Evolutionary conservation across 2,113 vertebrate species (phyloP), one percentile per base, ranked within the genome.

Genomic region (Nettapus auritus): DNA sequence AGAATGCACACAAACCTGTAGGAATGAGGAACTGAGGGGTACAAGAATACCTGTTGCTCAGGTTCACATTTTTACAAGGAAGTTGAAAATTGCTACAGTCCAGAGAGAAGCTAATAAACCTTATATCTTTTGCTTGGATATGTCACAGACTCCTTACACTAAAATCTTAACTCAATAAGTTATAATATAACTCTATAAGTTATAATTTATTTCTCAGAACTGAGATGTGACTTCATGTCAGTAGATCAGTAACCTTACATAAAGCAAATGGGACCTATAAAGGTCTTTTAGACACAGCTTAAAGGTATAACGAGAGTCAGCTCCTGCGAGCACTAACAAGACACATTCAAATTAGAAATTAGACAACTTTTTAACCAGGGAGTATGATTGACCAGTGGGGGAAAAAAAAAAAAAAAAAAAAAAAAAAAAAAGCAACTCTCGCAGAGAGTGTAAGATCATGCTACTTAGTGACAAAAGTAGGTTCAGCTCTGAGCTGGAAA

Each of bases 391-490:
- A 79, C 11, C 40, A 34, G 11, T 53, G 40, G 19, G 44, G 8
- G 17, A 40, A 40, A 40, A 40, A 40, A 40, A 40, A 40, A 40
- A 40, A 14, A 40, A 40, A 40, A 40, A 46, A 46, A 46, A 20
- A 17, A 82, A 74, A 56, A 46, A 60, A 82, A 76, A 50, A 62
- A 88, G n/a, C 26, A 17, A 29, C 80, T 89, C 87, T 57, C 82
- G 70, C 74, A 91, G 40, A 73, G 69, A 33, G 50, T 52, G 70
- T 79, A 74, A 69, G 74, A 75, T 92, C 67, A 59, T 15, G 42
- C 53, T 74, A 78, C 94, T 89, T 3, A 88, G 60, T 62, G 78
- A 86, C 46, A 93, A 69, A 59, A 76, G 92, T 73, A 92, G 23
- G 68, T 90, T 31, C 40, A 90, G 21, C 53, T 85, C 9, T 42